Evolutionary conservation across 1,140 invertebrate genomes (phyloP).

Genomic region (Cotesia glomerata): DNA sequence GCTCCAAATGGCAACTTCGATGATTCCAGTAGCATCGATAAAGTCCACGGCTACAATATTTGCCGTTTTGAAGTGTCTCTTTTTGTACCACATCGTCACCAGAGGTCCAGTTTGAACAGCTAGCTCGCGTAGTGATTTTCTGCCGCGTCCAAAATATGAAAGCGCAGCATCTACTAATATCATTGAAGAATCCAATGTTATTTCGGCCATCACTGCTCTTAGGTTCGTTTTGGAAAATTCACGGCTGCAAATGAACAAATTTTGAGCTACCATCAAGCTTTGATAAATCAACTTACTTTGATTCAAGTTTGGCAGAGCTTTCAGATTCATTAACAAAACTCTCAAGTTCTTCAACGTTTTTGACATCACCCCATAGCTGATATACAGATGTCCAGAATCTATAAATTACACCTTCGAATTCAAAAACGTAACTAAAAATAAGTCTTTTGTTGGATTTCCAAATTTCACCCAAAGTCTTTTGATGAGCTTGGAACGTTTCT

Average conservation of each 20-base stretch:
- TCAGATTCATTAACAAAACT: background rate
- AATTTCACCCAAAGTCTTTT: background rate
- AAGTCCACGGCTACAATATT: constrained; percentile 23
- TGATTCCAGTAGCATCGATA: constrained; percentile 12
- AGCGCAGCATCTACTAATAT: background rate
- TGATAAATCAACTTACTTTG: no score
- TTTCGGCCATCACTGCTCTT: constrained; percentile 17
- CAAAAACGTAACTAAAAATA: background rate
- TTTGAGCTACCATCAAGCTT: background rate
- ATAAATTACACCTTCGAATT: no score
- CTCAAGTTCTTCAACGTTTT: background rate
- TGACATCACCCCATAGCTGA: background rate
- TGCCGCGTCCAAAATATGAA: background rate
- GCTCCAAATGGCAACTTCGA: constrained; percentile 3
- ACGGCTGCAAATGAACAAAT: background rate
- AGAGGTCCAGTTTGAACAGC: background rate
- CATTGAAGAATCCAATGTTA: constrained; percentile 5
- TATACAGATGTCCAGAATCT: background rate
- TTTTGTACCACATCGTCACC: background rate
- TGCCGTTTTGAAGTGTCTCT: background rate
- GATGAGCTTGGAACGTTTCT: background rate
- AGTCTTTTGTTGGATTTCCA: background rate
- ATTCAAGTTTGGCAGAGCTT: background rate
- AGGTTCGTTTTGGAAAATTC: background rate
- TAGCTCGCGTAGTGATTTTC: background rate